A percentile compares a stretch with the other conserved stretches of the same genome.
These are phyloP conservation scores for Pyrrhia umbra DNA, from an alignment of 2,888 invertebrate species.

Conservation along the genomic window DNA sequence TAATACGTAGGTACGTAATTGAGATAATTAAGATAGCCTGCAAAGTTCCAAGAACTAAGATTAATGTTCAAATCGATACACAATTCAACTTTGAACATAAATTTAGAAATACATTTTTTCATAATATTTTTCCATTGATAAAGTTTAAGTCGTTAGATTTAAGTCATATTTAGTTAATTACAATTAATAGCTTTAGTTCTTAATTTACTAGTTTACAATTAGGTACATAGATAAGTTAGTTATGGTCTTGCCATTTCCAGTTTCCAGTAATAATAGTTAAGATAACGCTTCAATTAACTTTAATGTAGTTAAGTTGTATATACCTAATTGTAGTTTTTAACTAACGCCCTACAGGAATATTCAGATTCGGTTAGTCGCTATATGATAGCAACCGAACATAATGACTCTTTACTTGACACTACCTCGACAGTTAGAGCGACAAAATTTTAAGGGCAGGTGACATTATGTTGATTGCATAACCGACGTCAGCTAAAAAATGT, in stretches of 20 bases:
- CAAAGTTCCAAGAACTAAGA: conserved; percentile 48
- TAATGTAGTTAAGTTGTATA: conserved; percentile 52
- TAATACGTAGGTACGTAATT: conserved; percentile 15
- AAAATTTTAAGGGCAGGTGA: conserved; percentile 76
- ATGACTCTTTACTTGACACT: conserved; percentile 15
- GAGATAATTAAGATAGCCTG: conserved; percentile 51
- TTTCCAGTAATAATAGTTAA: conserved; percentile 50
- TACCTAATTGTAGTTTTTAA: conserved; percentile 39
- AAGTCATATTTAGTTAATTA: conserved; percentile 55
- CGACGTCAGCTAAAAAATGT: conserved; percentile 53
- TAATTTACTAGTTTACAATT: conserved; percentile 52
- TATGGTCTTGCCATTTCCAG: conserved; percentile 43
- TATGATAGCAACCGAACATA: conserved; percentile 31
- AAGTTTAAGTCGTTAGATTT: conserved; percentile 50
- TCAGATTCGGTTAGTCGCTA: conserved; percentile 41
- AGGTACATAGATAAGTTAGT: conserved; percentile 46
- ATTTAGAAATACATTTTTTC: conserved; percentile 51
- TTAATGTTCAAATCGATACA: conserved; percentile 40
- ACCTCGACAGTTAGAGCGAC: conserved; percentile 35
- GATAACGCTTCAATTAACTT: conserved; percentile 60
- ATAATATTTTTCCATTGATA: conserved; percentile 26
- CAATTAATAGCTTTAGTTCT: conserved; percentile 54
- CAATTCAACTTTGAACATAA: conserved; percentile 42
- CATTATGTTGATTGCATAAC: conserved; percentile 77
- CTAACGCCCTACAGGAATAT: conserved; percentile 44